Evolutionary conservation across 2,113 vertebrate genomes (phyloP), one percentile per base, ranked within the genome.

Genomic region (Electrona antarctica): DNA sequence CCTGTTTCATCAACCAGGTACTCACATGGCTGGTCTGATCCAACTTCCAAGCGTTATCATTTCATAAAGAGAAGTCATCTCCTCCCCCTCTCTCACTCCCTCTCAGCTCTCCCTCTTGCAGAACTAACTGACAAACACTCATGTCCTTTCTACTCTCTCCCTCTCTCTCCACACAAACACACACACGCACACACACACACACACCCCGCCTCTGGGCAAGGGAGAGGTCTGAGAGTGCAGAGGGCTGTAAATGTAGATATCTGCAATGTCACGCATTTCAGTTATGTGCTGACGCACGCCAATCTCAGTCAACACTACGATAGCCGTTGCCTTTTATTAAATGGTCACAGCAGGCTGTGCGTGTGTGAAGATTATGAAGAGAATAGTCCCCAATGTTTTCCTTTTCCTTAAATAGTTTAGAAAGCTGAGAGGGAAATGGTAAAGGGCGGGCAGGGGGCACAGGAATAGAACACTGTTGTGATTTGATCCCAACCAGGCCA

Each of bases 11-110:
- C 3, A 29, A 21, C 21, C 15, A 33, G 15, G 28, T 61, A n/a
- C 56, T 69, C 56, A 51, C 57, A 33, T 47, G 50, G 14, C 50
- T 62, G 69, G 8, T 21, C 21, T n/a, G 4, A 50, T 60, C 47
- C 46, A 21, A 21, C 21, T 21, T 21, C 21, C 21, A 60, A 51
- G 69, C 15, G 21, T 62, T 71, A 56, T 10, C 63, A 51, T 29
- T 54, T 63, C 54, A 14, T 63, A 11, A 15, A 52, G 46, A 50
- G 45, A 60, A 59, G 9, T 46, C 41, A 29, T 69, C 54, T 15
- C 12, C 45, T 50, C 55, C 14, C 10, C 13, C 29, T 28, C 50
- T 45, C 11, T 21, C 21, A 21, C 21, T 8, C 29, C 7, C 8
- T n/a, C 50, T 29, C n/a, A 29, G 50, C n/a, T 55, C 33, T 55